phyloP scores from a whole-genome alignment of 64 coral and sea anemone genomes.

The Acropora tenuis region DNA sequence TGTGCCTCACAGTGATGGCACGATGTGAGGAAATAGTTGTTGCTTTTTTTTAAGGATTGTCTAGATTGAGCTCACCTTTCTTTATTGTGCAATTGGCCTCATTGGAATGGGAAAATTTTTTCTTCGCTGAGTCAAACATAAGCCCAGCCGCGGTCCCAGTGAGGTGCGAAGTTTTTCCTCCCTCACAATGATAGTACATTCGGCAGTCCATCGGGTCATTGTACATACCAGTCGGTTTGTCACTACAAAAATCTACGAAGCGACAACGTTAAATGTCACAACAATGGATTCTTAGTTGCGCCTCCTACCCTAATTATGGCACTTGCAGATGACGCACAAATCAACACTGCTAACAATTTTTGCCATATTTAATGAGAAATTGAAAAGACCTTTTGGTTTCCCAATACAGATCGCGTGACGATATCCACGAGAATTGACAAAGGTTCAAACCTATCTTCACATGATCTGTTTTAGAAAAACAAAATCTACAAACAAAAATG shows the following conservation, averaged over 20 bases:
- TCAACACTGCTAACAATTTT: too few relatives aligned
- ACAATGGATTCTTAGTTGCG: neutral
- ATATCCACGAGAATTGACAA: too few relatives aligned
- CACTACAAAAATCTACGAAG: conserved; percentile 24
- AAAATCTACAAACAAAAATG: too few relatives aligned
- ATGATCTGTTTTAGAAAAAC: too few relatives aligned
- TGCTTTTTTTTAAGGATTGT: neutral
- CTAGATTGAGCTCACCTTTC: conserved; percentile 1
- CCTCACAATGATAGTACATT: conserved; percentile 12
- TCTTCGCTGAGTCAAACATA: conserved; percentile 6
- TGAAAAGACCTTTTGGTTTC: too few relatives aligned
- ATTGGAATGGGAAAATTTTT: neutral
- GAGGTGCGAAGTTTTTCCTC: neutral
- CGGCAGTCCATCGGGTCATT: conserved; percentile 32
- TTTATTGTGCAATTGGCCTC: conserved; percentile 7
- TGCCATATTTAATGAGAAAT: too few relatives aligned
- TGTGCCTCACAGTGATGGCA: too few relatives aligned
- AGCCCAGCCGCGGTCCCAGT: conserved; percentile 3
- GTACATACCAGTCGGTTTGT: conserved; percentile 29
- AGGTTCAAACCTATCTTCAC: too few relatives aligned
- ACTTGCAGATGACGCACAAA: too few relatives aligned
- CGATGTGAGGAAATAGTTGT: too few relatives aligned
- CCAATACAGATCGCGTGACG: too few relatives aligned
- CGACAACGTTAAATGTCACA: neutral
- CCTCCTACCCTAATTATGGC: too few relatives aligned